Percentiles rank a stretch among this genome's conserved stretches.
Evolutionary conservation across 2,797 vertebrate species (phyloP).

Genomic region (Xenops minutus): DNA sequence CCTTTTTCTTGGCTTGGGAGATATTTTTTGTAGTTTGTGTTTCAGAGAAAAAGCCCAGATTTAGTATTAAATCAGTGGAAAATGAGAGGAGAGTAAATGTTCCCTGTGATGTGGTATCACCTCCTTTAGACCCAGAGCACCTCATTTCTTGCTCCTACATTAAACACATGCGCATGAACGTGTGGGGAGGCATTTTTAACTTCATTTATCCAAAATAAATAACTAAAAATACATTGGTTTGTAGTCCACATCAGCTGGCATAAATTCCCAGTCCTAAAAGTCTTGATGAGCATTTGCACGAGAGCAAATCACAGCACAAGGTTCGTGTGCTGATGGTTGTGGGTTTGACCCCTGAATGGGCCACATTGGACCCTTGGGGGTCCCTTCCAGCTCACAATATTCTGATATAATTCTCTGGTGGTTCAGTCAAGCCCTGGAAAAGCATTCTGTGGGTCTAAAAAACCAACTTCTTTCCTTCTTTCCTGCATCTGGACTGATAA

Average conservation of each 20-base stretch:
- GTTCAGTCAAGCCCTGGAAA: neutral
- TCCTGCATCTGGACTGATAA: neutral
- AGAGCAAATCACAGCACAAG: neutral
- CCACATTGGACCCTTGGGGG: neutral
- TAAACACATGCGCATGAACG: rapidly evolving
- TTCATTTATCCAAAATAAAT: neutral
- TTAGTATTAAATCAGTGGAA: neutral
- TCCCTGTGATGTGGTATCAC: neutral
- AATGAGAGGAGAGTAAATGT: neutral
- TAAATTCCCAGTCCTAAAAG: neutral
- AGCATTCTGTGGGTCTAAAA: neutral
- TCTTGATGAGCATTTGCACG: neutral
- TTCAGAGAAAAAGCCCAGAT: neutral
- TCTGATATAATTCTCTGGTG: neutral
- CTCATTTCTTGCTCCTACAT: neutral
- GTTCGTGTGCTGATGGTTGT: neutral
- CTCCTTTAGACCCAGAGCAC: neutral
- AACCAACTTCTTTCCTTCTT: neutral
- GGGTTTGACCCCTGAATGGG: neutral
- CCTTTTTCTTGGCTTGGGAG: neutral
- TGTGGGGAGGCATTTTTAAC: neutral
- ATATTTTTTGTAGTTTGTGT: neutral
- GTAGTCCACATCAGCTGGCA: neutral
- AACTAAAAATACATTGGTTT: neutral
- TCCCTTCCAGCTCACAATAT: neutral